Evolutionary conservation across 2,113 vertebrate species (phyloP), one percentile per base, ranked within the genome.

Genomic region (Xyliphius kryptos): DNA sequence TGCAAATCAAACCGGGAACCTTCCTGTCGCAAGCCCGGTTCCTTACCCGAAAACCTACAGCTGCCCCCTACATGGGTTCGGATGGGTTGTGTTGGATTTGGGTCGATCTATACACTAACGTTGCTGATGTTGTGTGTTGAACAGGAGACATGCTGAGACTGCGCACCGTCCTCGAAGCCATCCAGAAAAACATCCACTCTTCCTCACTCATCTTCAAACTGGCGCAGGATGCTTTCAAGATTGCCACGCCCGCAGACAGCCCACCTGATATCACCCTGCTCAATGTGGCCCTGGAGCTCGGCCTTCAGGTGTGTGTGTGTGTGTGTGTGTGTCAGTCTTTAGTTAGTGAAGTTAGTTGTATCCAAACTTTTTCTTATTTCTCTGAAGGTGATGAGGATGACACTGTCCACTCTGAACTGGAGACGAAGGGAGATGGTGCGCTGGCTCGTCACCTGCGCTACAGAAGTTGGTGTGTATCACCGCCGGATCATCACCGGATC

Each of bases 111-210:
- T 7, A 1, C 43, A 10, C 15, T 11, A 21, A 44, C 9, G 52
- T 13, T 20, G 1, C 57, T 8, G 32, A 50, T 58, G n/a, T n/a
- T 14, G 5, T 46, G 64, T 46, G 11, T 56, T 26, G 19, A 68
- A 60, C 69, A 98, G 96, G 96, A 21, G 94, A 98, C 75, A 94
- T 97, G 89, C 80, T 95, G 78, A 88, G 94, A 70, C 80, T 98
- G 61, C 89, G 91, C 71, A 98, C 95, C 0, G 94, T 99, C 72
- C 87, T 99, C 68, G 96, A 98, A 76, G 92, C 91, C 79, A 95
- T 99, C 79, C 96, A 98, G 86, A 97, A 98, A 73, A 94, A 99
- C 80, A 96, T 99, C 78, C 96, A 98, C 81, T 98, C 96, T 58
- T 97, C 96, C 9, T 98, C 95, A 16, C 86, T 98, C 74, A 97